Conservation (phyloP, 1,140 invertebrate species). For the Belonocnema kinseyi region DNA sequence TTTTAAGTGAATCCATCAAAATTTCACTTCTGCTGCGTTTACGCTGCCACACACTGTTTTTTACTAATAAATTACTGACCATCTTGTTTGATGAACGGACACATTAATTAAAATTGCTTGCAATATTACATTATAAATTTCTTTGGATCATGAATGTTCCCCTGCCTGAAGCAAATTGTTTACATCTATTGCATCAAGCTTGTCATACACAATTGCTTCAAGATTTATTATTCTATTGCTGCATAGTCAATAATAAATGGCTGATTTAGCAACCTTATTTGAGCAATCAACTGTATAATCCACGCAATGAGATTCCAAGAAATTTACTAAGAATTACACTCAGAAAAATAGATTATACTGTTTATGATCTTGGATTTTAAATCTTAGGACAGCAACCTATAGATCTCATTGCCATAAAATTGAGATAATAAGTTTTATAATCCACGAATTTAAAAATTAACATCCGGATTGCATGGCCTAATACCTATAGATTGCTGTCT, state of each 20-base stretch:
- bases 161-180: constrained; percentile 41
- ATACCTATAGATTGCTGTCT: too few relatives aligned
- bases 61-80: constrained; percentile 28
- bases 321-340: not conserved
- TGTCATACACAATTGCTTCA: constrained; percentile 45
- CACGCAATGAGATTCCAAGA: not conserved
- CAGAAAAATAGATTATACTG: not conserved
- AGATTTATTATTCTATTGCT: constrained; percentile 47
- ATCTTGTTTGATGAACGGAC: too few relatives aligned
- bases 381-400: too few relatives aligned
- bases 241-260: constrained; percentile 59
- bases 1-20: too few relatives aligned
- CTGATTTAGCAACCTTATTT: constrained; percentile 59
- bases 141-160: constrained; percentile 34
- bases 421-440: too few relatives aligned
- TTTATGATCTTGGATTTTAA: not conserved
- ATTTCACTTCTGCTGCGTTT: too few relatives aligned
- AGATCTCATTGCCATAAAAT: too few relatives aligned
- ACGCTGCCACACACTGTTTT: too few relatives aligned
- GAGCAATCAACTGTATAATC: constrained; percentile 49
- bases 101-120: too few relatives aligned
- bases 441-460: not conserved
- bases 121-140: not conserved
- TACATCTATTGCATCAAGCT: constrained; percentile 46
- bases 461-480: not conserved